A percentile compares a stretch with the other conserved stretches of the same genome.
These are phyloP conservation scores for Xestia rhomboidea DNA, from an alignment of 2,888 invertebrate species.

Conservation along the genomic window DNA sequence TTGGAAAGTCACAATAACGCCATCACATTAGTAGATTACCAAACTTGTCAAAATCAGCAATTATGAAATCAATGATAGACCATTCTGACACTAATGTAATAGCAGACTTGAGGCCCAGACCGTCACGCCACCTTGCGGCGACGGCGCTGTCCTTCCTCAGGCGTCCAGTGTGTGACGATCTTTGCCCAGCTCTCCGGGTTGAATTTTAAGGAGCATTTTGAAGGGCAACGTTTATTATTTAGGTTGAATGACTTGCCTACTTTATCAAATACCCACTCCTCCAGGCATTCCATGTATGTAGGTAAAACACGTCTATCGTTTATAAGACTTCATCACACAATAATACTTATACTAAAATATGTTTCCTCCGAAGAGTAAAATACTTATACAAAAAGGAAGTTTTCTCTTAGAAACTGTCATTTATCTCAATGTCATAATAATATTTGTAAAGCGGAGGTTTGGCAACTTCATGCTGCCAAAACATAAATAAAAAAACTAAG, in stretches of 20 bases:
- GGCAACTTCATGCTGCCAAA: too few relatives aligned
- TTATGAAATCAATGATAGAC: too few relatives aligned
- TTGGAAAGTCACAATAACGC: too few relatives aligned
- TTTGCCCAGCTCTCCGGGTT: too few relatives aligned
- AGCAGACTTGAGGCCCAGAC: too few relatives aligned
- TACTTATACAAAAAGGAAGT: not conserved
- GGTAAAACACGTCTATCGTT: conserved; percentile 3
- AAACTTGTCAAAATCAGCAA: too few relatives aligned
- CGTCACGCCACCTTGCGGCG: too few relatives aligned
- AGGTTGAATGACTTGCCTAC: not conserved
- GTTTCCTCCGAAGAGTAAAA: not conserved
- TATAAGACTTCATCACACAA: not conserved
- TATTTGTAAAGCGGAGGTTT: not conserved
- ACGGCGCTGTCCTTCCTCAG: too few relatives aligned
- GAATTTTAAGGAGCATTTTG: too few relatives aligned
- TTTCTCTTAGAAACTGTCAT: not conserved
- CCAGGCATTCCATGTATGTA: not conserved
- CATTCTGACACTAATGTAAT: too few relatives aligned
- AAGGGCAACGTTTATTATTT: not conserved
- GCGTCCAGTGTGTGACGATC: too few relatives aligned
- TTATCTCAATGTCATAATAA: not conserved
- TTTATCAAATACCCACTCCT: not conserved
- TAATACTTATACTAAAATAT: not conserved
- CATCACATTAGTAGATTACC: too few relatives aligned
- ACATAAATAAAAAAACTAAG: not conserved